Conservation (phyloP, 2,113 vertebrate species). For the Dicentrarchus labrax region DNA sequence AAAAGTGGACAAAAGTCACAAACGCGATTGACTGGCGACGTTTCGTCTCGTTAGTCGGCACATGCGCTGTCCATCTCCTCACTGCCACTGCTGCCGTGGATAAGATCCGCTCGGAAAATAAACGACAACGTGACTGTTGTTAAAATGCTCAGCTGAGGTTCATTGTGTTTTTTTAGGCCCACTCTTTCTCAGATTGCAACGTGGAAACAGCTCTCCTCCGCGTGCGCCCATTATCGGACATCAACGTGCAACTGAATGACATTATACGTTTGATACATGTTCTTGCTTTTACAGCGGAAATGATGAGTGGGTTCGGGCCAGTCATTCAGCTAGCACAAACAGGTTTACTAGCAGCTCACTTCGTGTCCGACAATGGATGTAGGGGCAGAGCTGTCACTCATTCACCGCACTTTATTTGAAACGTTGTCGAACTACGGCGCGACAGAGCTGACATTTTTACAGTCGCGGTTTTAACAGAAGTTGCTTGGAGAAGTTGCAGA, state of each 20-base stretch:
- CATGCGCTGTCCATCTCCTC: too few relatives aligned
- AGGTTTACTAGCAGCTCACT: not conserved
- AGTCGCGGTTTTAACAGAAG: too few relatives aligned
- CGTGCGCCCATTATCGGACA: not conserved
- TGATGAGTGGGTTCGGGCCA: too few relatives aligned
- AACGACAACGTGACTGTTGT: not conserved
- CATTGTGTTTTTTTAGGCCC: not conserved
- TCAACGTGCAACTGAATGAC: not conserved
- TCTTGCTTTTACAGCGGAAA: too few relatives aligned
- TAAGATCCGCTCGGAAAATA: not conserved
- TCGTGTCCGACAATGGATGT: not conserved
- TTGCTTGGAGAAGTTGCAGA: too few relatives aligned
- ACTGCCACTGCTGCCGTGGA: not conserved
- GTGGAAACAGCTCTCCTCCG: not conserved
- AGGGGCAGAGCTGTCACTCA: too few relatives aligned
- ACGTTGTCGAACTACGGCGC: not conserved
- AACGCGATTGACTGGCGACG: fast-evolving
- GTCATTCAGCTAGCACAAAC: not conserved
- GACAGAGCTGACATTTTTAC: too few relatives aligned
- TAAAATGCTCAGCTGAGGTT: not conserved
- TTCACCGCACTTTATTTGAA: not conserved
- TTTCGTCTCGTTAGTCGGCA: too few relatives aligned
- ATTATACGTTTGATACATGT: too few relatives aligned
- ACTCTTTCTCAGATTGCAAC: not conserved
- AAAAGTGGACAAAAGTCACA: not conserved